Evolutionary conservation across 2,113 vertebrate genomes (phyloP), one percentile per base, ranked within the genome.

Genomic region (Istiophorus platypterus): DNA sequence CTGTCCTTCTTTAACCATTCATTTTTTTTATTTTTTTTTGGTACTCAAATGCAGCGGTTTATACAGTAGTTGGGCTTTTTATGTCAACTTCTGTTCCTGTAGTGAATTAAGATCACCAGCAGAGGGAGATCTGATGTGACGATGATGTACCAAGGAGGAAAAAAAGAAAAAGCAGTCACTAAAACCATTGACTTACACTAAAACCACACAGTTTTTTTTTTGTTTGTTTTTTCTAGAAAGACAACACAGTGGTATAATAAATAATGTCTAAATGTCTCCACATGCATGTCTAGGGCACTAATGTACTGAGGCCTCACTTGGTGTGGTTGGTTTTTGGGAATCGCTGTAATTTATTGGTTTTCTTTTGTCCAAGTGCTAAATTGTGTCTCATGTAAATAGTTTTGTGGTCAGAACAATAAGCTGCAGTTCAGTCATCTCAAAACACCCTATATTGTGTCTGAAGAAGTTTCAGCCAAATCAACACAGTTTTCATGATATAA

Each of bases 281-380:
- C 4, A 9, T 61, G 87, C 72, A 80, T 45, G 57, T 72, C 69
- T 75, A 74, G 67, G 61, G 70, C 75, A 78, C 75, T 85, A 76
- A 78, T 63, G 49, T 75, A 74, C 52, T 62, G 26, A 78, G 42
- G 47, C 78, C 42, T 83, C 88, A 85, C 83, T 29, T 29, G 72
- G 75, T 80, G 63, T 72, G 69, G 31, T 73, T 22, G 1, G 58
- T 79, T 85, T 45, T 31, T 72, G 76, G 81, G 59, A 74, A 78
- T 49, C 58, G 59, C 67, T 81, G 49, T 88, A 65, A 78, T 79
- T 80, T 72, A 54, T 83, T 78, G 27, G 72, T 74, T 67, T 74
- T 67, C 78, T 8, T 62, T 81, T 85, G 37, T 85, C 17, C 15
- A 51, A 57, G 80, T 94, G 92, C 92, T 92, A 92, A 92, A 90